Evolutionary conservation across 2,888 invertebrate genomes (phyloP).

Genomic region (Torymus aiolomorphi): DNA sequence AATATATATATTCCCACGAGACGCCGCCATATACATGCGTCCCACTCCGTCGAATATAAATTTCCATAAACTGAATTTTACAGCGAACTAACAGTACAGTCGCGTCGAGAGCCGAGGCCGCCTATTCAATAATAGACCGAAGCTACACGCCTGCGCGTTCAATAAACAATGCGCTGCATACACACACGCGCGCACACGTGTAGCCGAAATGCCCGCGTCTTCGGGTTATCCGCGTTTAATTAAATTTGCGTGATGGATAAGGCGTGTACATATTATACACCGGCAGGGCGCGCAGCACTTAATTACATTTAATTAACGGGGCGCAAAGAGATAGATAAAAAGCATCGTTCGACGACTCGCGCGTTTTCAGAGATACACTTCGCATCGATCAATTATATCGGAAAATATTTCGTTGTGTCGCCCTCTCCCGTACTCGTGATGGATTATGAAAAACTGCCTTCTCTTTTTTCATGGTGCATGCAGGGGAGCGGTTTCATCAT

Average conservation of each 20-base stretch:
- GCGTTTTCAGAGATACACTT: not conserved
- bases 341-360: not conserved
- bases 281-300: no score
- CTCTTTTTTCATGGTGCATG: not conserved
- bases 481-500: not conserved
- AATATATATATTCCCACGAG: no score
- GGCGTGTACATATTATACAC: not conserved
- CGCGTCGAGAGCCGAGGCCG: no score
- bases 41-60: no score
- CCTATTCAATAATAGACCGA: no score
- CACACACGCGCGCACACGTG: not conserved
- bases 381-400: constrained; percentile 27
- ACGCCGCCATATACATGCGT: no score
- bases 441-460: constrained; percentile 29
- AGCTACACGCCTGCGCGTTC: no score
- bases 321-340: no score
- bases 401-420: not conserved
- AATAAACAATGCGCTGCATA: no score
- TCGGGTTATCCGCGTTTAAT: not conserved
- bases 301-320: no score
- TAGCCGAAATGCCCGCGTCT: not conserved
- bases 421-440: not conserved
- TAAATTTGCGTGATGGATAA: constrained; percentile 24
- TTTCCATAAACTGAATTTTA: no score
- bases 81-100: no score